Conservation (phyloP, 2,797 vertebrate genomes). For the Rhynchotus rufescens region DNA sequence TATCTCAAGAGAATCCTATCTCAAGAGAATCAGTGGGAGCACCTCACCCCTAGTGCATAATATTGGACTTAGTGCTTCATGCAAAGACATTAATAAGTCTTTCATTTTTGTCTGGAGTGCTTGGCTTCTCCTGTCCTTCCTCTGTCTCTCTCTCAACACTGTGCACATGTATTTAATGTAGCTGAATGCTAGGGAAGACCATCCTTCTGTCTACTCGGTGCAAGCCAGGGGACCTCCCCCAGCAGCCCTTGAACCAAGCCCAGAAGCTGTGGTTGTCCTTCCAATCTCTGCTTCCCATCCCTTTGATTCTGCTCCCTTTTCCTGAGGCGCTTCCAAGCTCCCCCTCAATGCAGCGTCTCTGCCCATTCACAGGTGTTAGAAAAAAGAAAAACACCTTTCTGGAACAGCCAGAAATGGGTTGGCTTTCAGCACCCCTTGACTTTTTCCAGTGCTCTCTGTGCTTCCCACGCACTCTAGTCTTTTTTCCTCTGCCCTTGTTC, state of each 20-base stretch:
- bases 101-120: background rate
- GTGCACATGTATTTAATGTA: background rate
- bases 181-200: background rate
- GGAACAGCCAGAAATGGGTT: background rate
- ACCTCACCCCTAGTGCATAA: too few species aligned
- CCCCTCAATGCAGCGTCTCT: background rate
- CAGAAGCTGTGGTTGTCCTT: background rate
- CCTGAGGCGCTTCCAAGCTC: background rate
- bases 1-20: too few species aligned
- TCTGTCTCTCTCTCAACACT: accelerated
- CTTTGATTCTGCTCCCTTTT: background rate
- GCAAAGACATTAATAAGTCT: background rate
- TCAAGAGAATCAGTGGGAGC: too few species aligned
- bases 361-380: constrained; percentile 25
- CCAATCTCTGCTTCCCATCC: background rate
- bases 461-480: constrained; percentile 6
- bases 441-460: background rate
- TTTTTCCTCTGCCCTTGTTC: background rate
- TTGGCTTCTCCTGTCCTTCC: background rate
- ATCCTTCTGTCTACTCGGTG: background rate
- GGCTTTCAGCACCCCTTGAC: accelerated
- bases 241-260: background rate
- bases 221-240: background rate
- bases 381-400: background rate
- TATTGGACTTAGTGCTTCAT: too few species aligned